Percentiles rank a stretch among this genome's conserved stretches.
Conservation (phyloP, 2,113 vertebrate species). For the Tangachromis dhanisi region DNA sequence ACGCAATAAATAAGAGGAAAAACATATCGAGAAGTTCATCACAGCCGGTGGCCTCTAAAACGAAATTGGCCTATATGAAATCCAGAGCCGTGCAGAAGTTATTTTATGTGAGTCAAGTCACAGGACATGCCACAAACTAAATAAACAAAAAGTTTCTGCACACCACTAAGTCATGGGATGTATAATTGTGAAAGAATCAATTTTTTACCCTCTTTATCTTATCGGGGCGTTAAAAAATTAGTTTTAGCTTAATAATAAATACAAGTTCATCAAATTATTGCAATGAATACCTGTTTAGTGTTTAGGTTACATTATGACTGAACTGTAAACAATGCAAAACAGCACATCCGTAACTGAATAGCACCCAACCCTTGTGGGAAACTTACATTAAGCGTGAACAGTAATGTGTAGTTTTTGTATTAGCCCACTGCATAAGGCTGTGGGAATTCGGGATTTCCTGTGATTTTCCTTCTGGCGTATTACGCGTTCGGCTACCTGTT, state of each 20-base stretch:
- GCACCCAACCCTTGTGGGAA: background rate
- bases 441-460: constrained; percentile 1
- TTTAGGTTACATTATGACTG: background rate
- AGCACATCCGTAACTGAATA: background rate
- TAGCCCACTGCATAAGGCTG: background rate
- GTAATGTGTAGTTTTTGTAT: background rate
- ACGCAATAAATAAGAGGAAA: background rate
- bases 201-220: background rate
- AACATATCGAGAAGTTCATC: background rate
- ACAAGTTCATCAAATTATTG: background rate
- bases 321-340: background rate
- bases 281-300: background rate
- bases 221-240: background rate
- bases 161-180: background rate
- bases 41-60: background rate
- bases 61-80: background rate
- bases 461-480: background rate
- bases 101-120: background rate
- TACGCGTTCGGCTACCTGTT: constrained; percentile 19
- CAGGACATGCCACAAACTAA: background rate
- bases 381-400: background rate
- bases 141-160: background rate
- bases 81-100: background rate
- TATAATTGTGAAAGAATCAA: too few species aligned
- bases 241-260: background rate